Conservation (phyloP, 2,113 vertebrate species). For the Danionella cerebrum region DNA sequence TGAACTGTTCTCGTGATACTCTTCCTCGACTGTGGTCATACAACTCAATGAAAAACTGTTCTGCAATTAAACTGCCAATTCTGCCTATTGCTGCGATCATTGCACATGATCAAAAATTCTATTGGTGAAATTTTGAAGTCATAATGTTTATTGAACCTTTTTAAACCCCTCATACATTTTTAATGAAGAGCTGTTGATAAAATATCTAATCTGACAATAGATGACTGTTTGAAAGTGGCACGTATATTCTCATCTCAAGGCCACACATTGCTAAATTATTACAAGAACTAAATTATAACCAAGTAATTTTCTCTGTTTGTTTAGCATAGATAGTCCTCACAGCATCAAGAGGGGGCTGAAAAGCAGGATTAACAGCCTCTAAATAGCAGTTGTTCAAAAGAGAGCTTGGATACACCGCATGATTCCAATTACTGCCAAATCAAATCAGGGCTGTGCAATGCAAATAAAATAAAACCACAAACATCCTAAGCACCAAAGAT, state of each 20-base stretch:
- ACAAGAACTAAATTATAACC: slow-evolving; percentile 30
- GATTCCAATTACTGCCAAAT: slow-evolving; percentile 31
- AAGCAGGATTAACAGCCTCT: slow-evolving; percentile 35
- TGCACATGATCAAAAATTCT: too few relatives aligned
- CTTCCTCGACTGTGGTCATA: too few relatives aligned
- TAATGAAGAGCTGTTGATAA: background rate
- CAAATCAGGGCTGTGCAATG: slow-evolving; percentile 29
- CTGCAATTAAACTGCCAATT: too few relatives aligned
- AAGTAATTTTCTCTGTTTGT: slow-evolving; percentile 23
- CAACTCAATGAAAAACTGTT: too few relatives aligned
- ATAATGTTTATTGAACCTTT: background rate
- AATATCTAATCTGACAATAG: background rate
- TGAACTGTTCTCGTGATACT: too few relatives aligned
- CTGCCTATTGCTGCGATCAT: too few relatives aligned
- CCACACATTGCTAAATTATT: slow-evolving; percentile 17
- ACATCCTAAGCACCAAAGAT: too few relatives aligned
- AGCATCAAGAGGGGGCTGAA: slow-evolving; percentile 27
- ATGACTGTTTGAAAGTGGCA: background rate
- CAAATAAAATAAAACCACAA: background rate
- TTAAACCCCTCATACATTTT: background rate
- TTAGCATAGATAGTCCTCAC: slow-evolving; percentile 17
- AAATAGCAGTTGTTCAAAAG: slow-evolving; percentile 40
- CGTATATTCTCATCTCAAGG: background rate
- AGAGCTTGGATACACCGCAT: slow-evolving; percentile 30
- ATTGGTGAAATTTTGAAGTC: too few relatives aligned